Evolutionary conservation across 2,113 vertebrate genomes (phyloP), one percentile per base, ranked within the genome.

Genomic region (Tetrax tetrax): DNA sequence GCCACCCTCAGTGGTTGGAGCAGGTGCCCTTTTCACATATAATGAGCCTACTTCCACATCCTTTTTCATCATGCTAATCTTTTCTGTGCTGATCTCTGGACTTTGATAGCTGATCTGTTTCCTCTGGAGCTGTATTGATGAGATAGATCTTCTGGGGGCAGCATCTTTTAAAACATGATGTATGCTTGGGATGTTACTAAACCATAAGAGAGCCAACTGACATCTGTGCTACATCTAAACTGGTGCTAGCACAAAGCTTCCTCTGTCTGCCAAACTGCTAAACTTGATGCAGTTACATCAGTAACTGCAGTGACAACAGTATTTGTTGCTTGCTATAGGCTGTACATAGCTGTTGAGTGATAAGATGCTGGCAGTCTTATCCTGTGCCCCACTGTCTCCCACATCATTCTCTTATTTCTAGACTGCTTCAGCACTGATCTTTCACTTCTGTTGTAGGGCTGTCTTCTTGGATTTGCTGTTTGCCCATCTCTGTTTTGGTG

Each of bases 331-430:
- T 74, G 69, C 50, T 69, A 3, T 29, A 43, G 69, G 45, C 45
- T 0, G 0, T 47, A 57, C 3, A 1, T 76, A 37, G 54, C 64
- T 91, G 51, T 74, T 59, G 51, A 12, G 33, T 86, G 60, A 16
- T 11, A 12, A 74, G 51, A 48, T 78, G 47, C 47, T 93, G 65
- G 11, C 31, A 22, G 5, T 43, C 37, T 57, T 23, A 9, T 1
- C 53, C 23, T 64, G 37, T 38, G 78, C 54, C 65, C 70, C 16
- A 6, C 45, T 70, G 56, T 45, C 47, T 51, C 6, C 2, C 29
- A 3, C 22, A 31, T 24, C 38, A 17, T 2, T 53, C 31, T 70
- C 5, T 0, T 33, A 2, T 54, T 41, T 24, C 70, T 63, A 57
- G 27, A 15, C 22, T 83, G 53, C 31, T 68, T 69, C 64, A 68